Conservation (phyloP, 1,140 invertebrate species). For the Drosophila kurseongensis region DNA sequence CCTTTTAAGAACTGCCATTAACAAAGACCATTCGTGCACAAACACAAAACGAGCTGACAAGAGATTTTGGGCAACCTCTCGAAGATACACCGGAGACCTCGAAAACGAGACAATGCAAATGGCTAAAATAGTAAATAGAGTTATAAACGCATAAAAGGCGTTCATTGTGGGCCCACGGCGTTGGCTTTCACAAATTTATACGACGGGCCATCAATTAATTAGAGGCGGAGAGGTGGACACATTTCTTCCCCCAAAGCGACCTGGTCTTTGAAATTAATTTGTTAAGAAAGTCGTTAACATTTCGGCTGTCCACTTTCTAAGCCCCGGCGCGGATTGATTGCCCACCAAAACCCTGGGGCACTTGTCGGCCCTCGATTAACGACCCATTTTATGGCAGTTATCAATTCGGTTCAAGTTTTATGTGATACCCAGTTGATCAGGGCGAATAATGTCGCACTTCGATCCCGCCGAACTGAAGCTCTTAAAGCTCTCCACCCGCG, state of each 20-base stretch:
- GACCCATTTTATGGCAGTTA: constrained; percentile 59
- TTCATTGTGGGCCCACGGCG: constrained; percentile 68
- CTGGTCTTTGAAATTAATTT: constrained; percentile 59
- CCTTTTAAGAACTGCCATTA: constrained; percentile 80
- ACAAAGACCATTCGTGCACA: constrained; percentile 70
- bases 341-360: constrained; percentile 21
- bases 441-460: no score
- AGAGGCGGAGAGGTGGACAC: constrained; percentile 37
- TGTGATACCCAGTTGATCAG: background rate
- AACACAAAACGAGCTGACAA: constrained; percentile 71
- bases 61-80: constrained; percentile 32
- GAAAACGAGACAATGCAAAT: constrained; percentile 43
- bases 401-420: constrained; percentile 24
- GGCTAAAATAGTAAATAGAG: constrained; percentile 74
- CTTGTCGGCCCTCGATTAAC: constrained; percentile 49
- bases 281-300: constrained; percentile 76
- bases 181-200: constrained; percentile 78
- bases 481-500: constrained; percentile 40
- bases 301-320: constrained; percentile 66
- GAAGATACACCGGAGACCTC: constrained; percentile 17
- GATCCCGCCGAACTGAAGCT: constrained; percentile 11
- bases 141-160: constrained; percentile 76
- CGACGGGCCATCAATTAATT: constrained; percentile 76
- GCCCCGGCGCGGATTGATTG: constrained; percentile 18
- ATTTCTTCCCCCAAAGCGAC: constrained; percentile 52